Base-by-base conservation (phyloP, 2,113 vertebrate species). In the Istiophorus platypterus region DNA sequence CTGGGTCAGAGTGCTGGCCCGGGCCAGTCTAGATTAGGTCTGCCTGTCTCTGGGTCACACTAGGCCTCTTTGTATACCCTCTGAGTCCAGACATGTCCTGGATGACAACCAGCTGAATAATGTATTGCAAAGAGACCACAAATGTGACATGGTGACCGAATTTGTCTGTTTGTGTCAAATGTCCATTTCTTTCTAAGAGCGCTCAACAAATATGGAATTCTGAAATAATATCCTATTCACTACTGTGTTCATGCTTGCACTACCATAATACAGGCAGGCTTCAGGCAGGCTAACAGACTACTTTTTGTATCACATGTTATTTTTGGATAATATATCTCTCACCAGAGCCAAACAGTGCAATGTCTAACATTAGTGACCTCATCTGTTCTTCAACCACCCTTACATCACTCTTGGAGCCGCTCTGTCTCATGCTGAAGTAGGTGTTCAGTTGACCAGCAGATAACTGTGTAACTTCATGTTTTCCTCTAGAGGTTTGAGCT, bases 31-130 rank as follows among this genome's bases (percentile, higher is more conserved):
- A 76, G 80, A 63, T 87, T 91, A 85, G 84, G 27, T 65, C 83
- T 80, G 72, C 22, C 65, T 12, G 54, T 57, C 59, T 80, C 67
- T 73, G 51, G 80, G 78, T 90, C 90, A 90, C 85, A 89, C 67
- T 91, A 41, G 64, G 64, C 76, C 52, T 89, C 90, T 92, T 93
- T 94, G 90, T 91, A 27, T 59, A 12, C 68, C 29, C 65, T 75
- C 51, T 0, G 20, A 84, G 42, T 76, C 87, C 34, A 79, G 78
- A 22, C 78, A 41, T 49, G 41, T 81, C 74, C 63, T 54, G 75
- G 29, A 24, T 85, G 67, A 87, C 45, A 67, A 68, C 76, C 66
- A 67, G 41, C 41, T 72, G 57, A 76, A 88, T 65, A 74, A 86
- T 45, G 8, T 20, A 41, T 17, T 78, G 65, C 45, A 14, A 68